A percentile compares a stretch with the other conserved stretches of the same genome.
Evolutionary conservation across 2,888 invertebrate species (phyloP).

Genomic region (Pollenia griseotomentosa): DNA sequence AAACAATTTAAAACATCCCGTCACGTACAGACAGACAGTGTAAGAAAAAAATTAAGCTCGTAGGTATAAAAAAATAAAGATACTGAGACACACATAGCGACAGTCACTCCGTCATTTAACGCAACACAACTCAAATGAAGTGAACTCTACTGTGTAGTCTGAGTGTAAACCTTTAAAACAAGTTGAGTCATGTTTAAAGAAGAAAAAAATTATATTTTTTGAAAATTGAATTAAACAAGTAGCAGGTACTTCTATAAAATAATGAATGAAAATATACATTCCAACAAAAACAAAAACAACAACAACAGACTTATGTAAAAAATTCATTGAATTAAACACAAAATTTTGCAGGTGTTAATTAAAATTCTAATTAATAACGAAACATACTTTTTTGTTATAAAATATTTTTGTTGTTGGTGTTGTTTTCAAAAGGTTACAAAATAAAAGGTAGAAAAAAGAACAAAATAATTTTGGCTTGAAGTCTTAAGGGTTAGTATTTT

Average conservation of each 20-base stretch:
- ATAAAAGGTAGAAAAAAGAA: not conserved
- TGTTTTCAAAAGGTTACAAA: conserved; percentile 29
- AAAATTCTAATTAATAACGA: conserved; percentile 67
- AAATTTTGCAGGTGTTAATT: conserved; percentile 71
- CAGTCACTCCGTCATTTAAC: conserved; percentile 4
- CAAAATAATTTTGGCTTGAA: not conserved
- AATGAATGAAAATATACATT: conserved; percentile 50
- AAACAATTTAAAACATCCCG: conserved; percentile 82
- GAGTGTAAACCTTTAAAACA: conserved; percentile 41
- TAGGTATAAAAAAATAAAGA: conserved; percentile 10
- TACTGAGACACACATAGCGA: conserved; percentile 17
- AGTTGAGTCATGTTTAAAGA: conserved; percentile 61
- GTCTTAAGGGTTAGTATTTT: conserved; percentile 16
- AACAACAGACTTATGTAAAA: conserved; percentile 8
- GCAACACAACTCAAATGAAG: conserved; percentile 14
- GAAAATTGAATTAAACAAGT: conserved; percentile 9
- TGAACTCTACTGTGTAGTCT: conserved; percentile 7
- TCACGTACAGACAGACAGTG: conserved; percentile 77
- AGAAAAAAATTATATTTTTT: not conserved
- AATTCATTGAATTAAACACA: conserved; percentile 35
- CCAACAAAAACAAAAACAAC: conserved; percentile 2
- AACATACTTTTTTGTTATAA: conserved; percentile 27
- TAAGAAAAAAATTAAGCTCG: conserved; percentile 39
- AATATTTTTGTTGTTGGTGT: conserved; percentile 10
- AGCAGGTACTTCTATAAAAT: conserved; percentile 18